These are phyloP conservation scores for Leucophora obtusa DNA, from an alignment of 2,888 invertebrate genomes.

Conservation along the genomic window DNA sequence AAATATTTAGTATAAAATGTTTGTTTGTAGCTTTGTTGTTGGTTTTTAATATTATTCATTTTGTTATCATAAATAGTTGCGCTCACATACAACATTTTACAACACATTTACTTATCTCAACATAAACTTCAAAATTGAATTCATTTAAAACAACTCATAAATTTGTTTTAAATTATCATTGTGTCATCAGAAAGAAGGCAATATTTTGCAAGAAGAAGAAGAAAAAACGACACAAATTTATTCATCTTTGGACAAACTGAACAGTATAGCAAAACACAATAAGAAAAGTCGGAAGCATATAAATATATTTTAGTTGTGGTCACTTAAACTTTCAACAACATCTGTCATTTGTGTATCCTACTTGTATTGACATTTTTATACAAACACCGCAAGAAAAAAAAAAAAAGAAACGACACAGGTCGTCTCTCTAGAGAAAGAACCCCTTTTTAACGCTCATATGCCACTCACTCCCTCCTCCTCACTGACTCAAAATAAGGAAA, in stretches of 20 bases:
- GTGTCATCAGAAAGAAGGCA: constrained; percentile 43
- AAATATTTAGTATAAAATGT: not conserved
- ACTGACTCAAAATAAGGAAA: not conserved
- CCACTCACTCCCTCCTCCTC: not conserved
- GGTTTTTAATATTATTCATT: not conserved
- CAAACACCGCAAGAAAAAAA: constrained; percentile 15
- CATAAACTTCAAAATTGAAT: constrained; percentile 59
- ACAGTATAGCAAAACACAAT: constrained; percentile 12
- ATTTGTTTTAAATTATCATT: constrained; percentile 55
- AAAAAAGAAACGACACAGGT: constrained; percentile 12
- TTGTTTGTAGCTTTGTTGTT: constrained; percentile 5
- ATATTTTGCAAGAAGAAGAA: not conserved
- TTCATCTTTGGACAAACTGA: constrained; percentile 51
- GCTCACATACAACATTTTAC: constrained; percentile 44
- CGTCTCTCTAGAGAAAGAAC: constrained; percentile 44
- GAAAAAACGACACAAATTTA: constrained; percentile 51
- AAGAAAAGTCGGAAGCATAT: constrained; percentile 59
- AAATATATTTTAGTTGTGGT: constrained; percentile 30
- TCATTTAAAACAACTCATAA: constrained; percentile 64
- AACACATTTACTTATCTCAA: constrained; percentile 61
- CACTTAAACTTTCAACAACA: constrained; percentile 55
- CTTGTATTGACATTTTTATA: constrained; percentile 30
- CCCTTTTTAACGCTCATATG: constrained; percentile 2
- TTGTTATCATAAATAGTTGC: not conserved
- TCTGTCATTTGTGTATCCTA: constrained; percentile 62